phyloP scores from a whole-genome alignment of 1,140 invertebrate species.

The Stenopsyche tienmushanensis region DNA sequence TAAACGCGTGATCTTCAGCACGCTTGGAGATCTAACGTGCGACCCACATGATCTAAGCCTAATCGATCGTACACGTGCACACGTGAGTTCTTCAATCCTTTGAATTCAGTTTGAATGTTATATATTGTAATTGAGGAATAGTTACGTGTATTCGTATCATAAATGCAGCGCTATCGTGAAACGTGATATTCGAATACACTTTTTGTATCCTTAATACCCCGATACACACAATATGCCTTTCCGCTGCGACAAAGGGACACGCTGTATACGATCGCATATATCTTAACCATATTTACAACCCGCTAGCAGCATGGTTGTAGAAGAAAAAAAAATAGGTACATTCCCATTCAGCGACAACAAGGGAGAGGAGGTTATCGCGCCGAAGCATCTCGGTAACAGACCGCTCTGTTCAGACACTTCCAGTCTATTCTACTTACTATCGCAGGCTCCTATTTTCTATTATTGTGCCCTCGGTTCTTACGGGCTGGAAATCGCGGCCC shows the following conservation, averaged over 20 bases:
- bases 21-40: too few species aligned
- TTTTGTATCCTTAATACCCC: too few species aligned
- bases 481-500: slow-evolving; percentile 1
- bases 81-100: too few species aligned
- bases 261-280: neutral
- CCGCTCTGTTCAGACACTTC: neutral
- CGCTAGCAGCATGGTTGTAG: neutral
- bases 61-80: too few species aligned
- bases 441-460: slow-evolving; percentile 21
- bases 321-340: slow-evolving; percentile 28
- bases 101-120: too few species aligned
- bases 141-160: too few species aligned
- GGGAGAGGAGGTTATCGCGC: slow-evolving; percentile 31
- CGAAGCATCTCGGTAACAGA: slow-evolving; percentile 20
- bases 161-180: too few species aligned
- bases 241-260: neutral
- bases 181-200: too few species aligned
- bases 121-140: too few species aligned
- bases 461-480: slow-evolving; percentile 20
- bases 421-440: slow-evolving; percentile 24
- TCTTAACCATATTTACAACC: slow-evolving; percentile 18
- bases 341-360: slow-evolving; percentile 33
- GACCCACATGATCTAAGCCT: too few species aligned
- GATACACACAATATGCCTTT: neutral
- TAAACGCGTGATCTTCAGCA: too few species aligned